Evolutionary conservation across 2,888 invertebrate genomes (phyloP), one percentile per base, ranked within the genome.

Genomic region (Dione vanillae): DNA sequence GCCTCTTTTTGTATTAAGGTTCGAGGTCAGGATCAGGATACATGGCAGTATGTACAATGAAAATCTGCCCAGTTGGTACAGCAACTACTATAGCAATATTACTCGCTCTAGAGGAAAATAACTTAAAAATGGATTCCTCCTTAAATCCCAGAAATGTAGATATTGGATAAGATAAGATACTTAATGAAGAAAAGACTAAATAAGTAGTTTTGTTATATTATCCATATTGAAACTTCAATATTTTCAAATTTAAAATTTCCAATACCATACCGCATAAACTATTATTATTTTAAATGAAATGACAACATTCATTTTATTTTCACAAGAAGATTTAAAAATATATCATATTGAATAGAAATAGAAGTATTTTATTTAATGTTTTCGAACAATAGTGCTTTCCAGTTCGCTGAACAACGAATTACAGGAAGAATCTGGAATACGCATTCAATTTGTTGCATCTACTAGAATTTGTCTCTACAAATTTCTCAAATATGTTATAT

Each of bases 291-390:
- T 9, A 20, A 49, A 20, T 16, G 49, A 49, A 49, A 49, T 19
- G 19, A 49, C 49, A 49, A 49, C 6, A 20, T 49, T 1, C 49
- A 61, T 12, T 20, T 14, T 64, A 45, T 64, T 37, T 64, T 37
- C 37, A 61, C 14, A 40, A 40, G 35, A 49, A 16, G 19, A 40
- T 64, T 37, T 49, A 20, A 16, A 12, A 64, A 51, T 49, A 51
- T 40, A 64, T 51, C 11, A 51, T 51, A 51, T 20, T 19, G 19
- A 51, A 64, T 19, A 49, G 37, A 20, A 20, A 49, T 19, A 40
- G 40, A 49, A 64, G 40, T 64, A 51, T 64, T 64, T 64, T 51
- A 64, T 49, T 49, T 19, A 64, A 64, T 49, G 51, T 40, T 64
- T 19, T 51, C 64, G 19, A 40, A 51, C 51, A 64, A 64, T 64